Base-by-base conservation (phyloP, 2,113 vertebrate species). In the Octodon degus region DNA sequence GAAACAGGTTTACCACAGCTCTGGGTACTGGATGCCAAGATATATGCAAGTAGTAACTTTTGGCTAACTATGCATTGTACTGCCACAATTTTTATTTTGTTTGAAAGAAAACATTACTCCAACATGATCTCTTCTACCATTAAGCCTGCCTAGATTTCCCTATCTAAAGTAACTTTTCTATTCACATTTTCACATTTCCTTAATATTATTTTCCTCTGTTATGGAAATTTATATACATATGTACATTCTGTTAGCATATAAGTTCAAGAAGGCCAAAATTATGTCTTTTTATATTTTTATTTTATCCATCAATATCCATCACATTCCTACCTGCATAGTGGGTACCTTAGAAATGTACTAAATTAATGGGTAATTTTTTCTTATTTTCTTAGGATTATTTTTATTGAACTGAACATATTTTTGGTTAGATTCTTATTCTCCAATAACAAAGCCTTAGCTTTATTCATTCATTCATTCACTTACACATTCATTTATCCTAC, bases 101-200 rank as follows among this genome's bases (percentile, higher is more conserved):
- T 89, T 89, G 82, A 89, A 93, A 79, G 58, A 81, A 91, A 95
- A 50, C 34, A 55, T 80, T 63, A 32, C 14, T 81, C 65, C 32
- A 84, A 40, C 17, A 77, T 43, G 47, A 24, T 30, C 55, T 63
- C 20, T 22, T 95, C 47, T 74, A 88, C 22, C 10, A 68, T 85
- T 79, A 81, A 74, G 37, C 58, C 22, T 88, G 22, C 72, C 37
- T 40, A 68, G 27, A 81, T 85, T 50, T 58, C 6, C 34, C 16
- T 72, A 14, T 92, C 47, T 79, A 43, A 91, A 83, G 70, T 79
- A 82, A 92, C n/a, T 91, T 81, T n/a, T 62, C 2, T 72, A 34
- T 96, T 97, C 67, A 96, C 32, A 91, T 86, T 72, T 40, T 11
- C 24, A 62, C 80, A 86, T 94, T 89, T 62, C 24, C 58, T 85